A percentile compares a stretch with the other conserved stretches of the same genome.
Conservation (phyloP, 2,113 vertebrate genomes). For the Ammodytes marinus region DNA sequence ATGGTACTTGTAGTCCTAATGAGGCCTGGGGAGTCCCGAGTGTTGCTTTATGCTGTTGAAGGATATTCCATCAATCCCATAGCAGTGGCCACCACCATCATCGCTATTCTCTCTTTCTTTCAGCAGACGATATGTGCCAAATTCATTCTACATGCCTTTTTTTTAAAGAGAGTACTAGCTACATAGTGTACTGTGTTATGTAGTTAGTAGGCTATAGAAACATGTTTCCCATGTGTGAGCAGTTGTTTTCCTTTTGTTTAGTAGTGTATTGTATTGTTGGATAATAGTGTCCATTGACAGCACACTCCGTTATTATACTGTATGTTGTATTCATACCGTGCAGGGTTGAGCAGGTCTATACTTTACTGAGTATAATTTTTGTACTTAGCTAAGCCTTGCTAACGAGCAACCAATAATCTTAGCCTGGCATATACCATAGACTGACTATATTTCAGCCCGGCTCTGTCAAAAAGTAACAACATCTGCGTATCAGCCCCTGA, state of each 20-base stretch:
- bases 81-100: conserved; percentile 29
- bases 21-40: conserved; percentile 66
- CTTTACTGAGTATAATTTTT: too few species aligned
- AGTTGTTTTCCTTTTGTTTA: not conserved
- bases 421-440: not conserved
- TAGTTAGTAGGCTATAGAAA: not conserved
- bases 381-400: too few species aligned
- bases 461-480: not conserved
- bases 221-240: not conserved
- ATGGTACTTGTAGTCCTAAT: conserved; percentile 60
- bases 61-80: conserved; percentile 53
- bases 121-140: not conserved
- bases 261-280: not conserved
- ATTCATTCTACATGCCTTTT: not conserved
- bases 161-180: not conserved
- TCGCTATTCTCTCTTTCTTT: not conserved
- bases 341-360: too few species aligned
- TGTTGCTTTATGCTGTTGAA: conserved; percentile 55
- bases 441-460: not conserved
- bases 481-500: not conserved
- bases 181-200: not conserved
- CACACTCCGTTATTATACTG: not conserved
- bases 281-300: not conserved
- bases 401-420: not conserved
- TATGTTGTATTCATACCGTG: not conserved